Percentiles rank a stretch among this genome's conserved stretches.
Conservation (phyloP, 2,113 vertebrate species). For the Dunckerocampus dactyliophorus region DNA sequence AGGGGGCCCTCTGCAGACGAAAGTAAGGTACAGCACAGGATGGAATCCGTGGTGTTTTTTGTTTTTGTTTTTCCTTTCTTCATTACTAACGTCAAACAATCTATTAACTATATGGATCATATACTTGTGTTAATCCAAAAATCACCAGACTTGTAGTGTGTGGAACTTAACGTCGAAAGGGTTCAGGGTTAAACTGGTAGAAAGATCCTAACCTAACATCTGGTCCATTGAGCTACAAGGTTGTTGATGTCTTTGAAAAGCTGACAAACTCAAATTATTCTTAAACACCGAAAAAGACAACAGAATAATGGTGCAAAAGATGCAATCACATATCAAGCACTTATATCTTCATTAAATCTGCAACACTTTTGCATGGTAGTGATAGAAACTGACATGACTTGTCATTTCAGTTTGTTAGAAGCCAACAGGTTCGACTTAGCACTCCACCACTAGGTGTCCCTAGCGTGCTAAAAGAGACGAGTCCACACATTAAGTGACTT, state of each 20-base stretch:
- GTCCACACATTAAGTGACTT: neutral
- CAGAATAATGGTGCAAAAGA: no score
- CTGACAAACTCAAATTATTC: no score
- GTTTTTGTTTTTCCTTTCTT: neutral
- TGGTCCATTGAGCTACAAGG: no score
- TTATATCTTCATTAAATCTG: no score
- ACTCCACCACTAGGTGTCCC: constrained; percentile 57
- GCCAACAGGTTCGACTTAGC: constrained; percentile 5
- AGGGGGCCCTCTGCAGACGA: constrained; percentile 56
- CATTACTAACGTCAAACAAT: neutral
- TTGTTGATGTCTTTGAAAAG: no score
- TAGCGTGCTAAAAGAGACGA: constrained; percentile 36
- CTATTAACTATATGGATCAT: neutral
- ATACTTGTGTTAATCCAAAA: constrained; percentile 15
- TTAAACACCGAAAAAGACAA: no score
- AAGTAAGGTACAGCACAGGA: neutral
- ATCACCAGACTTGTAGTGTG: neutral
- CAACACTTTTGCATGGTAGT: neutral
- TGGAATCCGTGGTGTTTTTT: neutral
- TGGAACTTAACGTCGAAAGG: neutral
- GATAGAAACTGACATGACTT: neutral
- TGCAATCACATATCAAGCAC: no score
- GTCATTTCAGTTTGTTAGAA: neutral
- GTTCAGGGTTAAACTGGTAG: neutral
- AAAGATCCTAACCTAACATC: neutral